These are phyloP conservation scores for Galerucella nymphaeae DNA, from an alignment of 2,888 invertebrate species.

Conservation along the genomic window DNA sequence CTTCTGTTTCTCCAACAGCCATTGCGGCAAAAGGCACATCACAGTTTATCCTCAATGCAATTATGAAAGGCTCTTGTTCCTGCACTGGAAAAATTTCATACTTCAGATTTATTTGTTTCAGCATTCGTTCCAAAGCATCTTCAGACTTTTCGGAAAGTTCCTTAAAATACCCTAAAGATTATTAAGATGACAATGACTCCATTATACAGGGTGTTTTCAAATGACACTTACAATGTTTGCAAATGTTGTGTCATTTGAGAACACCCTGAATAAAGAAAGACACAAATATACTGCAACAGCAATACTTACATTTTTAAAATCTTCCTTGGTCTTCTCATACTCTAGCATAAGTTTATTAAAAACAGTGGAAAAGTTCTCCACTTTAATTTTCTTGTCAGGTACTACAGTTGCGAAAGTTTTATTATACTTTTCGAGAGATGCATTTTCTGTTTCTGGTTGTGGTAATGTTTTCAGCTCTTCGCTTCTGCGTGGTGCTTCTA, in stretches of 20 bases:
- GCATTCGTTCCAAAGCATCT: constrained; percentile 49
- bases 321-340: constrained; percentile 47
- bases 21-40: constrained; percentile 54
- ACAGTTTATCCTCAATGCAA: constrained; percentile 49
- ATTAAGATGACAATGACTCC: too few species aligned
- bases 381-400: constrained; percentile 51
- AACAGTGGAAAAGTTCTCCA: constrained; percentile 52
- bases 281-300: constrained; percentile 5
- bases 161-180: constrained; percentile 44
- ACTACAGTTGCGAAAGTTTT: constrained; percentile 46
- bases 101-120: constrained; percentile 50
- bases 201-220: too few species aligned
- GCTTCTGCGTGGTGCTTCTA: constrained; percentile 35
- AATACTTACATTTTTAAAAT: constrained; percentile 51
- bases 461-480: constrained; percentile 42
- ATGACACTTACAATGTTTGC: too few species aligned
- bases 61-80: constrained; percentile 45
- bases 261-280: too few species aligned
- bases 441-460: constrained; percentile 45
- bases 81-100: constrained; percentile 48
- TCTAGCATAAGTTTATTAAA: constrained; percentile 53
- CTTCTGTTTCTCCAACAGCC: constrained; percentile 37
- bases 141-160: constrained; percentile 49
- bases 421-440: constrained; percentile 48
- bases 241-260: too few species aligned